Evolutionary conservation across 2,888 invertebrate species (phyloP).

Genomic region (Phrixothrix hirtus): DNA sequence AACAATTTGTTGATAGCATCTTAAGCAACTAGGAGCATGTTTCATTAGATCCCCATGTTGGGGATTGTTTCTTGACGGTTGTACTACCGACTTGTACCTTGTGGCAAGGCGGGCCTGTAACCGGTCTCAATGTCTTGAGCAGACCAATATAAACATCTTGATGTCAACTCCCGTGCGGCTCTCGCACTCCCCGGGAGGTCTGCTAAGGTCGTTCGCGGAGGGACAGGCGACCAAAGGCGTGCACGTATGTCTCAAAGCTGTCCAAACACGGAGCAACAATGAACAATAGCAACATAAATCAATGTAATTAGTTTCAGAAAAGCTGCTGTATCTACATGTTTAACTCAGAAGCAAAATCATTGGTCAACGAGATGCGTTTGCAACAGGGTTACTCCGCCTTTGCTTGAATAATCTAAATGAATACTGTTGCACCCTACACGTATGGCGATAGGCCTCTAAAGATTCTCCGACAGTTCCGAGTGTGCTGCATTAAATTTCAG

Average conservation of each 20-base stretch:
- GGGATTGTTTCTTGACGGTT: conserved; percentile 26
- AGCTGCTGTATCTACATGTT: conserved; percentile 58
- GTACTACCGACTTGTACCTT: conserved; percentile 12
- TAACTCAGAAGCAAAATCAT: conserved; percentile 63
- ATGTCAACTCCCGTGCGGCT: conserved; percentile 39
- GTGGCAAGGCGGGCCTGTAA: conserved; percentile 29
- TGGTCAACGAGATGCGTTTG: conserved; percentile 64
- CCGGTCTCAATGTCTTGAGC: conserved; percentile 34
- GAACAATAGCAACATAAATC: conserved; percentile 93
- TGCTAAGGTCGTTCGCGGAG: conserved; percentile 35
- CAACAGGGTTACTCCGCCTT: conserved; percentile 61
- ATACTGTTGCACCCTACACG: not conserved
- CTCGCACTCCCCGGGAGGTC: conserved; percentile 38
- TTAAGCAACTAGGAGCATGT: conserved; percentile 25
- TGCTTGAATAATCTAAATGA: conserved; percentile 43
- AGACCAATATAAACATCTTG: conserved; percentile 37
- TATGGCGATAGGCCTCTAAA: no score
- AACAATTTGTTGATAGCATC: conserved; percentile 50
- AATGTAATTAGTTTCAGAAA: conserved; percentile 84
- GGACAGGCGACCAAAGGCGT: conserved; percentile 48
- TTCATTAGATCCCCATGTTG: conserved; percentile 27
- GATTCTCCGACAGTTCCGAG: no score
- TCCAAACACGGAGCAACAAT: conserved; percentile 71
- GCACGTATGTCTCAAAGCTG: conserved; percentile 55
- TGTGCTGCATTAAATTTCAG: no score